A percentile compares a stretch with the other conserved stretches of the same genome.
These are phyloP conservation scores for Cepphus grylle DNA, from an alignment of 2,113 vertebrate species.

Conservation along the genomic window DNA sequence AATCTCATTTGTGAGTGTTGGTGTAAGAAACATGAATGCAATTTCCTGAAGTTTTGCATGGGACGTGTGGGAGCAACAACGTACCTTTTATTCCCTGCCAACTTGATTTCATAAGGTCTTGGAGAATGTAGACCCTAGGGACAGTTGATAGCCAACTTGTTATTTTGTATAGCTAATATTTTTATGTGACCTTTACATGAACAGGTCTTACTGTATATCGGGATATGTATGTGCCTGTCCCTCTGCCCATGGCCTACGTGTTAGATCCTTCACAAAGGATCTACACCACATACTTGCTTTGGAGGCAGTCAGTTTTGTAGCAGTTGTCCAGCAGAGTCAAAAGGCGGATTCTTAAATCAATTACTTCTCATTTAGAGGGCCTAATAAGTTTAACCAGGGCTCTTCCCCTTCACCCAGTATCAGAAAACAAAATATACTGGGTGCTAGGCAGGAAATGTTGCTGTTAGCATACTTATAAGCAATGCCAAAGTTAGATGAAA, in stretches of 20 bases:
- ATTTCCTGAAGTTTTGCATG: constrained; percentile 61
- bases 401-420: neutral
- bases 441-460: neutral
- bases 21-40: constrained; percentile 40
- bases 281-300: neutral
- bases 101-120: constrained; percentile 31
- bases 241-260: neutral
- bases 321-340: neutral
- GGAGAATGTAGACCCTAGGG: constrained; percentile 7
- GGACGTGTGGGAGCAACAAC: constrained; percentile 7
- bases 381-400: neutral
- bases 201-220: neutral
- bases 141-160: neutral
- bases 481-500: neutral
- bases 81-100: constrained; percentile 41
- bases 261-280: neutral
- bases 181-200: neutral
- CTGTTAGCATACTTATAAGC: neutral
- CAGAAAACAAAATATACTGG: neutral
- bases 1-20: neutral
- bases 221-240: neutral
- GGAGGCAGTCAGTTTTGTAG: neutral
- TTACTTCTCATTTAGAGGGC: neutral
- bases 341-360: neutral
- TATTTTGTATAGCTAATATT: neutral